phyloP scores from a whole-genome alignment of 2,113 vertebrate species.

The Raja brachyura region DNA sequence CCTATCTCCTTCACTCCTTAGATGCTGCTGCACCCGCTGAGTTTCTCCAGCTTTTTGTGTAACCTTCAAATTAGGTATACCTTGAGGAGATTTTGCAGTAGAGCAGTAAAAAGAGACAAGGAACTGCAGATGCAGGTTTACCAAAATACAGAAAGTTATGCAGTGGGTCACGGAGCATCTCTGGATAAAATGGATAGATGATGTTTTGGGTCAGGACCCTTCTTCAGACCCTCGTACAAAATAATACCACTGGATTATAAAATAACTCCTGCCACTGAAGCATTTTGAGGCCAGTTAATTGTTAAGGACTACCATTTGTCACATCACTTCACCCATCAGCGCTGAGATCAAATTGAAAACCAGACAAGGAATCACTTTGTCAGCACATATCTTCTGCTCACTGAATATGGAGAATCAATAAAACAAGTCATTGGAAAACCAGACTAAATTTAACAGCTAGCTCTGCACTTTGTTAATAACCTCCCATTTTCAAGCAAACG shows the following conservation, averaged over 20 bases:
- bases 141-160: no score
- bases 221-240: neutral
- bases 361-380: neutral
- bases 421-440: neutral
- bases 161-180: no score
- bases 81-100: no score
- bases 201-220: no score
- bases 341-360: neutral
- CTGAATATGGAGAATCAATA: neutral
- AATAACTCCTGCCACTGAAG: neutral
- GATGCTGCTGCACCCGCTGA: no score
- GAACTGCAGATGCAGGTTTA: no score
- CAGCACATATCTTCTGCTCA: slow-evolving; percentile 11
- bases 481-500: neutral
- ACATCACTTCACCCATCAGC: neutral
- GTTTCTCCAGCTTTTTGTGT: no score
- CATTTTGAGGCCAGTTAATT: neutral
- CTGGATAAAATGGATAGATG: no score
- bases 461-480: neutral
- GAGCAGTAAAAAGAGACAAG: no score
- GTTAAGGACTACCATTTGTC: neutral
- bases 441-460: neutral
- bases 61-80: no score
- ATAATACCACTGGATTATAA: neutral
- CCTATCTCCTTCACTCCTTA: no score